Evolutionary conservation across 2,797 vertebrate genomes (phyloP).

Genomic region (Aplochiton taeniatus): DNA sequence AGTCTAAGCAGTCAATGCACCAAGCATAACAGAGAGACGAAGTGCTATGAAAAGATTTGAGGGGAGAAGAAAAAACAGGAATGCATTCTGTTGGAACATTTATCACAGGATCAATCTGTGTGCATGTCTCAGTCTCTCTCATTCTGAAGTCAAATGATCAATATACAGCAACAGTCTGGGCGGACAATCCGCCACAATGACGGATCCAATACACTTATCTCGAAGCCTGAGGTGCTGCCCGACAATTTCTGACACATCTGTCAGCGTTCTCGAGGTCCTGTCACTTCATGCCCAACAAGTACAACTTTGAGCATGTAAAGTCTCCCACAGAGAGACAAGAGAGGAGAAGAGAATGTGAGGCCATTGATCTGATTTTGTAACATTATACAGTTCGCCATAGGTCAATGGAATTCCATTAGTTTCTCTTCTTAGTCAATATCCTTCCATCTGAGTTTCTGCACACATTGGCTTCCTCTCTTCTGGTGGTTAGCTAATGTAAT

Average conservation of each 20-base stretch:
- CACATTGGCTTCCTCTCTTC: conserved; percentile 43
- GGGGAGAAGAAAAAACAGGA: too few species aligned
- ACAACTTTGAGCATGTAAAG: conserved; percentile 56
- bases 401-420: conserved; percentile 73
- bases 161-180: conserved; percentile 32
- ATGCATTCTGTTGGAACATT: conserved; percentile 28
- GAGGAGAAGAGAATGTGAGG: conserved; percentile 34
- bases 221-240: conserved; percentile 37
- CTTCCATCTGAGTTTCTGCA: conserved; percentile 47
- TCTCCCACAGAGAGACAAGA: conserved; percentile 46
- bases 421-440: conserved; percentile 66
- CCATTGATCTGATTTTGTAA: conserved; percentile 71
- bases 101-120: conserved; percentile 38
- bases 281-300: conserved; percentile 36
- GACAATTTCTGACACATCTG: conserved; percentile 45
- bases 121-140: conserved; percentile 29
- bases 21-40: too few species aligned
- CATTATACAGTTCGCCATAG: conserved; percentile 58
- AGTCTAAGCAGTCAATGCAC: too few species aligned
- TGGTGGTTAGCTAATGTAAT: conserved; percentile 27
- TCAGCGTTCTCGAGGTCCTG: conserved; percentile 45
- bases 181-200: conserved; percentile 40
- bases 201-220: conserved; percentile 49
- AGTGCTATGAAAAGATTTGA: too few species aligned
- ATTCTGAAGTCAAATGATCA: conserved; percentile 37